phyloP scores from a whole-genome alignment of 2,797 vertebrate genomes.

The Odontamblyopus rebecca region DNA sequence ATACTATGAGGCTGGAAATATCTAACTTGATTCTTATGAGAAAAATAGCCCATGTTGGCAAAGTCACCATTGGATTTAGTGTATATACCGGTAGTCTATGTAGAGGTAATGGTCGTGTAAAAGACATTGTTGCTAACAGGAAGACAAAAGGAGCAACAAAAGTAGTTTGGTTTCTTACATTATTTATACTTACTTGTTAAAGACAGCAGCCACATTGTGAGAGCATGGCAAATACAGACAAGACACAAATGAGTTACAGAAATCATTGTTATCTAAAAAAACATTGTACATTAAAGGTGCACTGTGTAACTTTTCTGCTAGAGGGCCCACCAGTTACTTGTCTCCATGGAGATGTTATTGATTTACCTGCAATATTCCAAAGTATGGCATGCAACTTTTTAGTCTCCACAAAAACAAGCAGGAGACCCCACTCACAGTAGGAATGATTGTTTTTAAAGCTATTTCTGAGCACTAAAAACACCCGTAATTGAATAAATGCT shows the following conservation, averaged over 20 bases:
- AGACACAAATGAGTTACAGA: slow-evolving; percentile 92
- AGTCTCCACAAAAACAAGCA: too few relatives aligned
- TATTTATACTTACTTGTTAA: slow-evolving; percentile 84
- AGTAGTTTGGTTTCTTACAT: neutral
- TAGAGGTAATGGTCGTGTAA: neutral
- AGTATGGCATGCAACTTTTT: too few relatives aligned
- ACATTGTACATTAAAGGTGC: neutral
- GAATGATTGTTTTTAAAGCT: too few relatives aligned
- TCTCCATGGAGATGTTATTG: too few relatives aligned
- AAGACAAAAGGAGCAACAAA: neutral
- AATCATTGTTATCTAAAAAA: slow-evolving; percentile 69
- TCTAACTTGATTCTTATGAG: neutral
- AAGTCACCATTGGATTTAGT: neutral
- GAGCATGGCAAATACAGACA: slow-evolving; percentile 87
- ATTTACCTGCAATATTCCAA: too few relatives aligned
- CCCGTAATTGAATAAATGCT: too few relatives aligned
- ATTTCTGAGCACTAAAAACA: too few relatives aligned
- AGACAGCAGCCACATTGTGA: slow-evolving; percentile 82
- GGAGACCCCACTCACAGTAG: too few relatives aligned
- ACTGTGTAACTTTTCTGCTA: too few relatives aligned
- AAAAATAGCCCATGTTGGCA: neutral
- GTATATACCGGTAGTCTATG: neutral
- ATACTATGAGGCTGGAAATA: neutral
- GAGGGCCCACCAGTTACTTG: too few relatives aligned
- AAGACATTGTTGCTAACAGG: neutral